Evolutionary conservation across 2,888 invertebrate genomes (phyloP).

Genomic region (Nomada goodeniana): DNA sequence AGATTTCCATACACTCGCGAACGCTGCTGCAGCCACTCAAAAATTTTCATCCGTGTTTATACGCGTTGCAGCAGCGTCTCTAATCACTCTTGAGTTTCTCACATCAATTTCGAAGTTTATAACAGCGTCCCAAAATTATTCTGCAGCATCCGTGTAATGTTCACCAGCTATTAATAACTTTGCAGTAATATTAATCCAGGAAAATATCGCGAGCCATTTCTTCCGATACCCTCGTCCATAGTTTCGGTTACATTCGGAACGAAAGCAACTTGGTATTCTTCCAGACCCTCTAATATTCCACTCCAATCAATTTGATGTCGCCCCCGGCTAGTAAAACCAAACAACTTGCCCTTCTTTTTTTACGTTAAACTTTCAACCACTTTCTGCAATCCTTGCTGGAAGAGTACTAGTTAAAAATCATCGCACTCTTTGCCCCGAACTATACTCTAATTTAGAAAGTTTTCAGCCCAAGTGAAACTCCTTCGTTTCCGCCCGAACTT

Average conservation of each 20-base stretch:
- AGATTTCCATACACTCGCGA: no score
- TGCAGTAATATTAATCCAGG: no score
- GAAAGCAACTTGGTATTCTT: neutral
- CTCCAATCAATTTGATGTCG: neutral
- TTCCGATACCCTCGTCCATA: neutral
- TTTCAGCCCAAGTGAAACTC: constrained; percentile 16
- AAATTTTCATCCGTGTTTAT: no score
- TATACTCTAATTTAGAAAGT: constrained; percentile 49
- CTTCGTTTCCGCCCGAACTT: constrained; percentile 39
- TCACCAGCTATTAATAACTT: no score
- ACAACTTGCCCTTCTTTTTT: neutral
- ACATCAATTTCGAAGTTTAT: neutral
- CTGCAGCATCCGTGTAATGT: no score
- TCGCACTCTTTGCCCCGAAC: constrained; percentile 32
- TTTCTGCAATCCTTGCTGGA: constrained; percentile 24
- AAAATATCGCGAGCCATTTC: no score
- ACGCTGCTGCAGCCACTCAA: no score
- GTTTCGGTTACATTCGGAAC: neutral
- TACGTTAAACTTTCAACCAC: constrained; percentile 1
- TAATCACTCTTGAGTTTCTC: neutral
- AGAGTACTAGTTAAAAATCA: constrained; percentile 47
- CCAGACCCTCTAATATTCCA: constrained; percentile 20
- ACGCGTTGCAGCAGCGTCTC: neutral
- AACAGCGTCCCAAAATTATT: neutral
- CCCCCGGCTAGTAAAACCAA: constrained; percentile 25